Conservation (phyloP, 2,888 invertebrate species). For the Gastrophysa polygoni region DNA sequence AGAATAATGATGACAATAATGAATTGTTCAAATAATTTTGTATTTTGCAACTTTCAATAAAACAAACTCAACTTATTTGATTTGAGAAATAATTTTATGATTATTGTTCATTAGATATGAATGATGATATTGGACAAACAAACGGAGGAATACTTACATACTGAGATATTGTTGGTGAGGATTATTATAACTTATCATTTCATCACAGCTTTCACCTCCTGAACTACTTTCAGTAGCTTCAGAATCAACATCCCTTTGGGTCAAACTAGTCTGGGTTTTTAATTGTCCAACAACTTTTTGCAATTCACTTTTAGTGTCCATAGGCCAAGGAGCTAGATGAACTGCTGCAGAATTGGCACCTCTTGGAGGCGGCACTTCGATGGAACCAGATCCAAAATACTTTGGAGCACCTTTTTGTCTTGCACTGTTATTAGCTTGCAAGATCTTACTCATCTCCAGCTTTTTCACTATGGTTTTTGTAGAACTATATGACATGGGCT, state of each 20-base stretch:
- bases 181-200: conserved; percentile 80
- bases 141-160: conserved; percentile 70
- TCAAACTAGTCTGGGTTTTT: conserved; percentile 72
- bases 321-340: conserved; percentile 58
- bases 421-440: conserved; percentile 55
- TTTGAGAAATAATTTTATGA: too few relatives aligned
- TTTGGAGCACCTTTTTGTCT: conserved; percentile 53
- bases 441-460: conserved; percentile 59
- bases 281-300: conserved; percentile 76
- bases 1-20: too few relatives aligned
- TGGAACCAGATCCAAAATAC: conserved; percentile 64
- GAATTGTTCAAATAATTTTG: too few relatives aligned
- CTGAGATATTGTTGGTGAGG: conserved; percentile 75
- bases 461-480: conserved; percentile 65
- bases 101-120: too few relatives aligned
- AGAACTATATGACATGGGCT: conserved; percentile 60
- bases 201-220: conserved; percentile 93
- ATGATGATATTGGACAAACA: too few relatives aligned
- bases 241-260: conserved; percentile 82
- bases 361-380: conserved; percentile 46
- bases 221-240: conserved; percentile 95
- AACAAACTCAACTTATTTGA: too few relatives aligned
- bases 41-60: too few relatives aligned
- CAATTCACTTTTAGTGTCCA: conserved; percentile 63
- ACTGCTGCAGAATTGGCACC: conserved; percentile 47